Percentiles rank a stretch among this genome's conserved stretches.
phyloP scores from a whole-genome alignment of 2,888 invertebrate species.

The Epirrita christyi region DNA sequence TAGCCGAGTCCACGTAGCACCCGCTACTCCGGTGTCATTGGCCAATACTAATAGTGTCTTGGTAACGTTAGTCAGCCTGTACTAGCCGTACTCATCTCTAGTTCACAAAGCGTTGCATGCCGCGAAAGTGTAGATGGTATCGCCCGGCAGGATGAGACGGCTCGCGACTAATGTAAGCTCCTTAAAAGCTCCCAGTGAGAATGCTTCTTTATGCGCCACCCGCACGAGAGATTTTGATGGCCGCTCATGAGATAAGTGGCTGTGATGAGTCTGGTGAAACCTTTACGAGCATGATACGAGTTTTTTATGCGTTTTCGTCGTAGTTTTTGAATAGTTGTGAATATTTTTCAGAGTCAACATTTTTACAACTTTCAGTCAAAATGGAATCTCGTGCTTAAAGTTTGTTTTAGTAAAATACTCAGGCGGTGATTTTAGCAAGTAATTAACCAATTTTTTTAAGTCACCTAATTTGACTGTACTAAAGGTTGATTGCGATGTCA shows the following conservation, averaged over 20 bases:
- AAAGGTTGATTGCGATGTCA: too few relatives aligned
- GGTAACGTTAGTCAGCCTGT: too few relatives aligned
- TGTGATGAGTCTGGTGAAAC: slow-evolving; percentile 21
- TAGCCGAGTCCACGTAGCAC: too few relatives aligned
- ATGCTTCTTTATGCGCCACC: slow-evolving; percentile 47
- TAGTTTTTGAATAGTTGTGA: slow-evolving; percentile 7
- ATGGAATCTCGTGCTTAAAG: neutral
- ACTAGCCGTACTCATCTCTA: slow-evolving; percentile 51
- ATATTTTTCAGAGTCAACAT: neutral
- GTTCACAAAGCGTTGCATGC: slow-evolving; percentile 52
- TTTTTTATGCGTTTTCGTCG: slow-evolving; percentile 9
- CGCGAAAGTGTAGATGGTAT: slow-evolving; percentile 72
- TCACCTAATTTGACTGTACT: too few relatives aligned
- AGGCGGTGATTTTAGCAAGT: too few relatives aligned
- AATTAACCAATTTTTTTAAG: too few relatives aligned
- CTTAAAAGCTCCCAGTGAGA: slow-evolving; percentile 57
- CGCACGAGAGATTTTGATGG: slow-evolving; percentile 25
- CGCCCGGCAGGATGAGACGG: slow-evolving; percentile 57
- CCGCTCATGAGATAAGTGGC: slow-evolving; percentile 31
- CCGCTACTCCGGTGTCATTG: too few relatives aligned
- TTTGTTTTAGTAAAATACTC: too few relatives aligned
- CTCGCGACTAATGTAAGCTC: slow-evolving; percentile 67
- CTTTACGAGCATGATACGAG: slow-evolving; percentile 15
- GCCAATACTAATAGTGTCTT: too few relatives aligned
- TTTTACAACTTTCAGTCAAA: neutral